Conservation (phyloP, 2,113 vertebrate genomes). For the Melanerpes aurifrons region DNA sequence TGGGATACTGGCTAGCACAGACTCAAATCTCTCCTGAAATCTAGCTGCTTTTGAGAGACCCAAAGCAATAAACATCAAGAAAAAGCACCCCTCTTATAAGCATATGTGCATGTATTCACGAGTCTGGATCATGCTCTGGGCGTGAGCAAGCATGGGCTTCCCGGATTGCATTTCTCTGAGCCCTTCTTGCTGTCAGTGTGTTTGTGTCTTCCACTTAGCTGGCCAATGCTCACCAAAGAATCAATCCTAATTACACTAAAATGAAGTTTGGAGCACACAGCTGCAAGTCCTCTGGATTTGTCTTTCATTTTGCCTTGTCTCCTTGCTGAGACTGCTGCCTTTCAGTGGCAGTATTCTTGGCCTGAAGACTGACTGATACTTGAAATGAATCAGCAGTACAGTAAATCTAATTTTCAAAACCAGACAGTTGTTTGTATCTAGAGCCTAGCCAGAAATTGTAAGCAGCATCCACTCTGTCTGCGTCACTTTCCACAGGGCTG, state of each 20-base stretch:
- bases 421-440: not conserved
- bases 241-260: slow-evolving; percentile 9
- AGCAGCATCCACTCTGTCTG: not conserved
- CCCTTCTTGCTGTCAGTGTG: not conserved
- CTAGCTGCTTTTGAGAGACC: not conserved
- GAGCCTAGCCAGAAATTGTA: not conserved
- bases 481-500: not conserved
- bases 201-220: not conserved
- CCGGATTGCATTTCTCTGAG: not conserved
- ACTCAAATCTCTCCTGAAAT: slow-evolving; percentile 29
- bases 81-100: not conserved
- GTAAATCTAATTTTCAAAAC: slow-evolving; percentile 16
- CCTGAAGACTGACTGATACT: not conserved
- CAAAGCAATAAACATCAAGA: slow-evolving; percentile 19
- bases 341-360: not conserved
- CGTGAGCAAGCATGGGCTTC: not conserved
- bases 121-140: not conserved
- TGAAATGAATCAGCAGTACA: not conserved
- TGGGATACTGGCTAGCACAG: not conserved
- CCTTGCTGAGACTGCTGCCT: not conserved
- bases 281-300: slow-evolving; percentile 3
- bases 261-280: not conserved
- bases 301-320: not conserved
- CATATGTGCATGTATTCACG: not conserved
- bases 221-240: slow-evolving; percentile 1